A percentile compares a stretch with the other conserved stretches of the same genome.
Evolutionary conservation across 2,113 vertebrate species (phyloP).

Genomic region (Xiphophorus hellerii): DNA sequence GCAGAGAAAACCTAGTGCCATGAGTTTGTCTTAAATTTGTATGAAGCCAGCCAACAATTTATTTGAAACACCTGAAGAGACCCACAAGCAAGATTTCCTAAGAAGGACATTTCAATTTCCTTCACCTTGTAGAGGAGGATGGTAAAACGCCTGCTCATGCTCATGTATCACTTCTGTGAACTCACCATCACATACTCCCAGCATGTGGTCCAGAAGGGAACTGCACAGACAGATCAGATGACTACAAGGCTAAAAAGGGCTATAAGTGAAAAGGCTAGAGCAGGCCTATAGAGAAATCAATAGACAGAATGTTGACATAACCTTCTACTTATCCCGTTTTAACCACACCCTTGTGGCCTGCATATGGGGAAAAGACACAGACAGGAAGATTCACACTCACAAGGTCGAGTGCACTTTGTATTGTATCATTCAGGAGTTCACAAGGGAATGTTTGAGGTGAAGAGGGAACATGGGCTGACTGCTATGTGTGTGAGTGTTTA

Average conservation of each 20-base stretch:
- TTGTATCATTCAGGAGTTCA: conserved; percentile 34
- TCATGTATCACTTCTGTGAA: not conserved
- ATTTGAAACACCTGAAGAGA: no score
- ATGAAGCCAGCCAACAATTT: no score
- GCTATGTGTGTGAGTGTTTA: conserved; percentile 8
- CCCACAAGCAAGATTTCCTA: no score
- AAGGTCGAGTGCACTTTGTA: conserved; percentile 45
- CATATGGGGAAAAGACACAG: conserved; percentile 16
- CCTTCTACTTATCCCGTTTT: conserved; percentile 58
- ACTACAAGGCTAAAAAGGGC: conserved; percentile 28
- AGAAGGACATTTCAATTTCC: no score
- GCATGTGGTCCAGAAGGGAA: not conserved
- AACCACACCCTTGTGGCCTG: conserved; percentile 52
- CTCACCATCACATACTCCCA: not conserved
- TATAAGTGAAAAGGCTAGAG: conserved; percentile 46
- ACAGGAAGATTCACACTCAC: conserved; percentile 25
- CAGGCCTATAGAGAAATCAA: conserved; percentile 56
- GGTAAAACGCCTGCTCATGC: not conserved
- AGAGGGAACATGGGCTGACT: conserved; percentile 34
- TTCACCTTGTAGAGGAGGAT: no score
- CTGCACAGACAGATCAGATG: not conserved
- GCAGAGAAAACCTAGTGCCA: no score
- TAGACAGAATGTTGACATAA: conserved; percentile 61
- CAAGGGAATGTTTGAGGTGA: conserved; percentile 34
- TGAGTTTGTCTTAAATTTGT: no score